Evolutionary conservation across 2,888 invertebrate genomes (phyloP), one percentile per base, ranked within the genome.

Genomic region (Leptinotarsa juncta): DNA sequence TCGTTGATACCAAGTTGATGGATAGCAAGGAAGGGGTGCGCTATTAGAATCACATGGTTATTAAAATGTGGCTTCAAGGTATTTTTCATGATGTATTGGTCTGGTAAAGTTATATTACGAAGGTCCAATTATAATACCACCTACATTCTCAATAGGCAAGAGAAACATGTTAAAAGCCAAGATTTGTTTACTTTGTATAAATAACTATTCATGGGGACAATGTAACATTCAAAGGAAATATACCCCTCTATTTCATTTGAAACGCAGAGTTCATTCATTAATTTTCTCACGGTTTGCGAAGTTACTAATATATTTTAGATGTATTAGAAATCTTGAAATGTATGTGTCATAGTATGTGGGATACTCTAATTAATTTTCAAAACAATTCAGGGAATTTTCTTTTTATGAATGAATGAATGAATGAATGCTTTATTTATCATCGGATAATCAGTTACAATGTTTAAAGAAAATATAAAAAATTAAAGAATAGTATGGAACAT

Each of bases 1-100:
- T 71, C 68, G 68, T 55, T 76, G 73, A 73, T 76, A 76, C 73
- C 65, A 50, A 48, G 55, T 76, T 76, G 76, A 76, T 76, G 70
- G 73, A 76, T 76, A 68, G 73, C 67, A 67, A 26, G 48, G 70
- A 68, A 70, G 76, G 76, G 73, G 70, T 73, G 70, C 69, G 53
- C 73, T 67, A 70, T 55, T 51, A 71, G 70, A 73, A 73, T 73
- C 68, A 76, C 76, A 72, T 76, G 73, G 71, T 76, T 71, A 76
- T 76, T 76, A 76, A 71, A 76, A 76, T 65, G 73, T 76, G 50
- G 74, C 76, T 76, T 26, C 32, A 26, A 70, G 76, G 66, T 62
- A 67, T 65, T 66, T 57, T 62, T 65, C 4, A 70, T 76, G 76
- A 76, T 71, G 65, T 76, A 76, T 76, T 65, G 69, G 65, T 65